Base-by-base conservation (phyloP, 2,888 invertebrate genomes). In the Latrodectus hesperus region DNA sequence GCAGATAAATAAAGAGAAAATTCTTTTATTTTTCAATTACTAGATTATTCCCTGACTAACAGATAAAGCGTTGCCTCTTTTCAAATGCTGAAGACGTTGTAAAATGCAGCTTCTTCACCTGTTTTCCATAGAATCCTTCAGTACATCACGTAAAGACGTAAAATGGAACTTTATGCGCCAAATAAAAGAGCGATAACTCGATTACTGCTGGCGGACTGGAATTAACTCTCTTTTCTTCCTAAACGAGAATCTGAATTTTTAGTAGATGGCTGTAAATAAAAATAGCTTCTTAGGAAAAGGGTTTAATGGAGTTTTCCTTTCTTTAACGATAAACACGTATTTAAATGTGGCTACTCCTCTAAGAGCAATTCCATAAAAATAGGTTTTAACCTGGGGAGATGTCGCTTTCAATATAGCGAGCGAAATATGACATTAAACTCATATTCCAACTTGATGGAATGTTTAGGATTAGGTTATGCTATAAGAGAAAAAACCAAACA, bases 181-280 rank as follows among this genome's bases (percentile, higher is more conserved):
- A 77, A 76, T 73, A 77, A 84, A 84, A 77, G 84, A 84, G 77
- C 77, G 71, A 72, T 84, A 84, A 84, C 72, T 84, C 65, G 77
- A 84, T 84, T 84, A 84, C 72, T 26, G 72, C 53, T 71, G 72
- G 60, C 72, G 65, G 72, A 72, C 72, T 65, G 67, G 77, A 84
- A 78, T 84, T 84, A 84, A 71, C 84, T 78, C 49, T 60, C 67
- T 73, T 38, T 38, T 38, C 26, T 49, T 49, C n/a, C 55, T 70
- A 17, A 14, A n/a, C 11, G 51, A 10, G 80, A 80, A 82, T 82
- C 82, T 82, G 82, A 82, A 82, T 82, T 82, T 82, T 82, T 75
- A 75, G 73, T 49, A 70, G 10, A 22, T 68, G 67, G 75, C 55
- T 11, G 75, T 82, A 82, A 82, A 82, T 82, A 82, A 82, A 82